Base-by-base conservation (phyloP, 2,113 vertebrate species). In the Furnarius figulus region DNA sequence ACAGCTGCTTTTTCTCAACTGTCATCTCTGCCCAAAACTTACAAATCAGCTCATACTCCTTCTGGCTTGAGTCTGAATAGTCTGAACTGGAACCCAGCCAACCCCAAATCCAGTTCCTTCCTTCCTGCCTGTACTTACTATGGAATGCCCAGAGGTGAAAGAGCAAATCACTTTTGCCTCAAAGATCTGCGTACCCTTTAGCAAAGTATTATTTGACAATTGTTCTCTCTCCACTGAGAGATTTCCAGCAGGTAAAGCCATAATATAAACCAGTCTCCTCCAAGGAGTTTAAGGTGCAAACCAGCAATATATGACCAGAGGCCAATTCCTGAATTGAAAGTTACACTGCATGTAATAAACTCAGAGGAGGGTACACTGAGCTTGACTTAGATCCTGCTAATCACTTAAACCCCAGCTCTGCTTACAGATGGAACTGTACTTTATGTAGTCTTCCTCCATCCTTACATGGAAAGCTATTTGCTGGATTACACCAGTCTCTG, bases 401-500 rank as follows among this genome's bases (percentile, higher is more conserved):
- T 50, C 59, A 49, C 86, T 95, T 95, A 91, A 95, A 72, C 56
- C 59, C 74, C 24, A 73, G 76, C 63, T 92, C 16, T 70, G 50
- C 92, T 96, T 66, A 79, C 84, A 76, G 63, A 95, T 63, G 71
- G 30, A 84, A 47, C 42, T 39, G 33, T 23, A 65, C 19, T 83
- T 66, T 63, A 10, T 42, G 30, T 31, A 84, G 55, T 73, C 62
- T 66, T 90, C 74, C 71, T 71, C 40, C 33, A 62, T 46, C 89
- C 90, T 85, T 96, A 90, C 71, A 94, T 85, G 83, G 95, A 88
- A 85, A 94, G 71, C 89, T 66, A n/a, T 77, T 93, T 87, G 63
- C 52, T 85, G 27, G 77, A 53, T 78, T 81, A 61, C 14, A 85
- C 15, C 42, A 74, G 73, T 16, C 39, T 63, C 61, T 76, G 72